These are phyloP conservation scores for Rhynchonycteris naso DNA, from an alignment of 2,797 vertebrate species.

Conservation along the genomic window DNA sequence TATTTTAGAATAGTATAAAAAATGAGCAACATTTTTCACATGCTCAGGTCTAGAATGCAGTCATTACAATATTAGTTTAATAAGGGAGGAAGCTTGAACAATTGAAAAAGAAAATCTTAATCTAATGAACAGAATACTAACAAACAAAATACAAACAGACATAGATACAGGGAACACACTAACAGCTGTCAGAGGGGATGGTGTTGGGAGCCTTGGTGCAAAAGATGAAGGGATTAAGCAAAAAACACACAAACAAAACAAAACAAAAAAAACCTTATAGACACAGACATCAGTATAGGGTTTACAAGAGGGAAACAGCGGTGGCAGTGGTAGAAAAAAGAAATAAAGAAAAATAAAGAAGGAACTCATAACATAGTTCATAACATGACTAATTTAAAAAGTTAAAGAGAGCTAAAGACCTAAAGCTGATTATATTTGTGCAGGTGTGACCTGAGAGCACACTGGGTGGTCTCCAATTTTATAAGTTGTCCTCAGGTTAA, in stretches of 20 bases:
- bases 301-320: too few relatives aligned
- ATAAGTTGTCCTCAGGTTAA: neutral
- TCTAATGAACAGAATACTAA: too few relatives aligned
- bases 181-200: too few relatives aligned
- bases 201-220: too few relatives aligned
- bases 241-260: too few relatives aligned
- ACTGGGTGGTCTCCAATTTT: neutral
- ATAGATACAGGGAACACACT: too few relatives aligned
- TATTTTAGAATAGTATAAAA: slow-evolving; percentile 8
- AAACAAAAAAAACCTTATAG: too few relatives aligned
- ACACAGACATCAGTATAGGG: too few relatives aligned
- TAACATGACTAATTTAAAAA: slow-evolving; percentile 32
- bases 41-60: neutral
- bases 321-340: too few relatives aligned
- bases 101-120: neutral
- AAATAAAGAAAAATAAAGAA: neutral
- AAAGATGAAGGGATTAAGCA: too few relatives aligned
- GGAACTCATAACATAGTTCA: neutral
- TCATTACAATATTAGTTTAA: neutral
- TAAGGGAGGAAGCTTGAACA: neutral
- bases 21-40: neutral
- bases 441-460: neutral
- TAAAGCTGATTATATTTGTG: neutral
- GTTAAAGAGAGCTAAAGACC: neutral
- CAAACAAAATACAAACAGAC: too few relatives aligned